Evolutionary conservation across 2,113 vertebrate species (phyloP).

Genomic region (Phocoena phocoena): DNA sequence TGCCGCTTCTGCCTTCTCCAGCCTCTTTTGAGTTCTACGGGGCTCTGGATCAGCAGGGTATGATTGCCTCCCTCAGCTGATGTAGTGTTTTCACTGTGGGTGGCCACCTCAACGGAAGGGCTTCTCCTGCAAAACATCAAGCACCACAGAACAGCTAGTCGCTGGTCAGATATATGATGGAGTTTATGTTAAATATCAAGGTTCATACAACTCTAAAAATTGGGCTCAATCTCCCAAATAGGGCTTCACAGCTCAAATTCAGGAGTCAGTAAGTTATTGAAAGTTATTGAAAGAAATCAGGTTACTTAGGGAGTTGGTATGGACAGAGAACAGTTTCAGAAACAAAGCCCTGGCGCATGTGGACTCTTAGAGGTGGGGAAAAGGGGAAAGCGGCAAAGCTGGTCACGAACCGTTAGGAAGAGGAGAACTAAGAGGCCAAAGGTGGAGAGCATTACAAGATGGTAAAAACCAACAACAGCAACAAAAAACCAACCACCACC

Average conservation of each 20-base stretch:
- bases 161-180: background rate
- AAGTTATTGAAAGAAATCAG: background rate
- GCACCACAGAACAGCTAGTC: background rate
- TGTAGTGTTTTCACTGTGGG: slow-evolving; percentile 85
- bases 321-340: background rate
- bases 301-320: background rate
- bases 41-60: slow-evolving; percentile 84
- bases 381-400: background rate
- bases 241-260: background rate
- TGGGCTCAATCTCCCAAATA: background rate
- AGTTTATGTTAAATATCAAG: background rate
- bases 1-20: slow-evolving; percentile 90
- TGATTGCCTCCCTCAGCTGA: slow-evolving; percentile 85
- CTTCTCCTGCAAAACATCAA: slow-evolving; percentile 82
- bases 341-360: background rate
- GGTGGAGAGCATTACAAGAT: background rate
- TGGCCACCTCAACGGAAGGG: slow-evolving; percentile 86
- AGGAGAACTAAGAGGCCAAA: background rate
- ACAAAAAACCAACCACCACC: background rate
- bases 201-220: background rate
- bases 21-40: slow-evolving; percentile 87
- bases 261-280: background rate
- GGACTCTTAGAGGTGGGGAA: background rate
- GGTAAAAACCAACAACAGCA: background rate
- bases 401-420: background rate